A percentile compares a stretch with the other conserved stretches of the same genome.
These are phyloP conservation scores for Mobula hypostoma DNA, from an alignment of 2,113 vertebrate genomes.

Conservation along the genomic window DNA sequence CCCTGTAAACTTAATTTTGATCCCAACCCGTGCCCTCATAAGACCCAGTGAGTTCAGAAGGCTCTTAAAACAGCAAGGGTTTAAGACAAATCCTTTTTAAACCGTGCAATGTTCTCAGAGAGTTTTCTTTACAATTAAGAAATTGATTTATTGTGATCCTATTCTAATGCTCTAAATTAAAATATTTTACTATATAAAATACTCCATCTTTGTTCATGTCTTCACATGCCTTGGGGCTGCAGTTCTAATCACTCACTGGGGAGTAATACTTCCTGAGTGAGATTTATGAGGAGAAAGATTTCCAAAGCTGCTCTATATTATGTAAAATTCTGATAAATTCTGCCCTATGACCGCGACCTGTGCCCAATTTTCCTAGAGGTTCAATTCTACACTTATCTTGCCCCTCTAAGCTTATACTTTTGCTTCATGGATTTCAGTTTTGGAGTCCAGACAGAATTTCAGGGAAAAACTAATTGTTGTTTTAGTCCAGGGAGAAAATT, in stretches of 20 bases:
- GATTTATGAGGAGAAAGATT: conserved; percentile 14
- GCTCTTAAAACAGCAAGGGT: not conserved
- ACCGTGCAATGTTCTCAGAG: not conserved
- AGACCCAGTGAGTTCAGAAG: not conserved
- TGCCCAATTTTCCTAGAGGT: not conserved
- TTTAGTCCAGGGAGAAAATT: not conserved
- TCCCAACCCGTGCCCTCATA: not conserved
- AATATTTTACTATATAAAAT: conserved; percentile 36
- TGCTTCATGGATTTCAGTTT: not conserved
- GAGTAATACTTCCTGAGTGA: conserved; percentile 29
- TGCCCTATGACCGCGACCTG: not conserved
- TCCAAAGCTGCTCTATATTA: not conserved
- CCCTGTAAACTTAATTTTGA: not conserved
- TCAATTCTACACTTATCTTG: not conserved
- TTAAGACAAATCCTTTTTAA: not conserved
- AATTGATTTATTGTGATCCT: conserved; percentile 30
- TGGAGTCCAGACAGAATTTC: not conserved
- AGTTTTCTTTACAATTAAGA: conserved; percentile 32
- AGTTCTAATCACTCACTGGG: conserved; percentile 14
- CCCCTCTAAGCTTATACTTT: not conserved
- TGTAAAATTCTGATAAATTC: conserved; percentile 29
- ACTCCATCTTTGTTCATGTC: conserved; percentile 30
- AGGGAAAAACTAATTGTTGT: no score
- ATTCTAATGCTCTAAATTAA: conserved; percentile 34
- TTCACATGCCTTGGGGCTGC: conserved; percentile 32